phyloP scores from a whole-genome alignment of 1,140 invertebrate genomes.

The Hylyphantes graminicola region DNA sequence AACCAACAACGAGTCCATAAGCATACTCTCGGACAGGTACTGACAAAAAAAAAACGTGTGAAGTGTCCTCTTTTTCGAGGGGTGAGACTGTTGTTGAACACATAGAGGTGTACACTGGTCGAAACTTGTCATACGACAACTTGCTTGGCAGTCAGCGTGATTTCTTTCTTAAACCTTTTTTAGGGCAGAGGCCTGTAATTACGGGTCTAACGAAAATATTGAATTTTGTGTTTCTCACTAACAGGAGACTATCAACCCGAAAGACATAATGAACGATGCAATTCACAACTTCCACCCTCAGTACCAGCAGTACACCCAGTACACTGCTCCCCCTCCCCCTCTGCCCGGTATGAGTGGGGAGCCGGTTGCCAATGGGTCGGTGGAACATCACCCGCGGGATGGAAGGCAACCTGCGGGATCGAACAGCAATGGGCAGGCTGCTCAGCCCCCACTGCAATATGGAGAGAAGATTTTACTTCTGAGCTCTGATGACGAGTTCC shows the following conservation, averaged over 20 bases:
- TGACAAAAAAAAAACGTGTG: no score
- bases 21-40: no score
- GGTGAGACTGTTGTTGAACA: no score
- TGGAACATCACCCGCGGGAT: slow-evolving; percentile 52
- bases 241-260: slow-evolving; percentile 99
- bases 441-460: slow-evolving; percentile 72
- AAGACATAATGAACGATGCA: slow-evolving; percentile 99
- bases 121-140: no score
- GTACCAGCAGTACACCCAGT: slow-evolving; percentile 99
- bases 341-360: slow-evolving; percentile 47
- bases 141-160: no score
- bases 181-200: no score
- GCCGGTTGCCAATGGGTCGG: slow-evolving; percentile 30
- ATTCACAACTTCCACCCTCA: slow-evolving; percentile 99
- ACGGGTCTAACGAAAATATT: no score
- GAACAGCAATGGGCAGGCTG: slow-evolving; percentile 54
- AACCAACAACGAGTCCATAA: no score
- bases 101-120: no score
- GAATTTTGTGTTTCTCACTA: slow-evolving; percentile 63
- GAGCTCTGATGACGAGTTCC: slow-evolving; percentile 96
- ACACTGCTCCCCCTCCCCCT: slow-evolving; percentile 79
- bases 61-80: no score
- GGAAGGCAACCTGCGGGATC: slow-evolving; percentile 23
- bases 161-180: no score
- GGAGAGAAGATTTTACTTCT: slow-evolving; percentile 96